Evolutionary conservation across 2,888 invertebrate species (phyloP).

Genomic region (Oligia latruncula): DNA sequence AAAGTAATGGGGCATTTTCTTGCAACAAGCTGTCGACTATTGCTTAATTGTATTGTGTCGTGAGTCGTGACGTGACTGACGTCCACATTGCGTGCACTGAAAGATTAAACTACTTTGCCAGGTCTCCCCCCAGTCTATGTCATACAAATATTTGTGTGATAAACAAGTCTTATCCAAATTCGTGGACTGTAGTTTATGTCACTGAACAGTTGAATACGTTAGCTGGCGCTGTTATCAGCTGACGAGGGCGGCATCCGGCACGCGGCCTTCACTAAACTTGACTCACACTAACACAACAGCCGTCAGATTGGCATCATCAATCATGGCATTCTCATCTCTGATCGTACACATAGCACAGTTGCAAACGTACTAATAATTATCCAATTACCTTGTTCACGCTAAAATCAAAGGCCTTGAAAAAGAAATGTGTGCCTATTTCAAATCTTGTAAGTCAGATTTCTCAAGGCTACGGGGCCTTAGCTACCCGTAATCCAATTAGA

Average conservation of each 20-base stretch:
- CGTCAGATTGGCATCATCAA: slow-evolving; percentile 78
- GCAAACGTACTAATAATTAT: slow-evolving; percentile 62
- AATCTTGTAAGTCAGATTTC: slow-evolving; percentile 28
- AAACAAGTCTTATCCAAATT: slow-evolving; percentile 50
- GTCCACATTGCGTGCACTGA: slow-evolving; percentile 58
- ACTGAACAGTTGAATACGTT: slow-evolving; percentile 63
- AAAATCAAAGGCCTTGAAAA: slow-evolving; percentile 28
- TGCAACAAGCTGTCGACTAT: slow-evolving; percentile 29
- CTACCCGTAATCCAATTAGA: slow-evolving; percentile 36
- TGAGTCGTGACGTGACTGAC: slow-evolving; percentile 54
- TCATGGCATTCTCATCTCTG: slow-evolving; percentile 66
- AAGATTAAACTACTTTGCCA: slow-evolving; percentile 52
- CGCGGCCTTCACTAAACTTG: slow-evolving; percentile 78
- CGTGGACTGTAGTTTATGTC: slow-evolving; percentile 58
- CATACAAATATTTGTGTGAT: slow-evolving; percentile 46
- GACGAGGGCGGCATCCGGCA: slow-evolving; percentile 78
- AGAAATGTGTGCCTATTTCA: slow-evolving; percentile 25
- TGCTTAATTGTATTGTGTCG: slow-evolving; percentile 37
- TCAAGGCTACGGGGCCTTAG: slow-evolving; percentile 12
- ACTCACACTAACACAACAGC: slow-evolving; percentile 76
- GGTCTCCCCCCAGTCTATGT: slow-evolving; percentile 35
- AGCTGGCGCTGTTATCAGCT: slow-evolving; percentile 77
- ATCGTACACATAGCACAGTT: slow-evolving; percentile 63
- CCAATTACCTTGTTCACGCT: slow-evolving; percentile 39
- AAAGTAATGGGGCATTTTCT: slow-evolving; percentile 44